Percentiles rank a stretch among this genome's conserved stretches.
Evolutionary conservation across 2,888 invertebrate genomes (phyloP).

Genomic region (Belgica antarctica): DNA sequence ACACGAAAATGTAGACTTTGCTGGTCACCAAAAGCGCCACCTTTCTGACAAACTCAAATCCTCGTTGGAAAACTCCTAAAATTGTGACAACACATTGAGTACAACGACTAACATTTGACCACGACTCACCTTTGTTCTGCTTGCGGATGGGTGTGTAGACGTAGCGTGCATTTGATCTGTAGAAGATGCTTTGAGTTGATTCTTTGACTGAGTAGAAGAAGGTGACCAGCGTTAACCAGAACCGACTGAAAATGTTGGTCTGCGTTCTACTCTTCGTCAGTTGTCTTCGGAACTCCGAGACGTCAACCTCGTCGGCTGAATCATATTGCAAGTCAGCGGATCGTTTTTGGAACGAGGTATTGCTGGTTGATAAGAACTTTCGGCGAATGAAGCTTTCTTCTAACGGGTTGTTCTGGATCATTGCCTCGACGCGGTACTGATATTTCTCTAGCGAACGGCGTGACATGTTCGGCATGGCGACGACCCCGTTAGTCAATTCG

Average conservation of each 20-base stretch:
- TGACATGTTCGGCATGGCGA: constrained; percentile 88
- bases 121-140: neutral
- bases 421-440: constrained; percentile 57
- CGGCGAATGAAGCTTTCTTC: constrained; percentile 52
- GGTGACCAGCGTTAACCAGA: constrained; percentile 20
- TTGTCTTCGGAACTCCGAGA: constrained; percentile 46
- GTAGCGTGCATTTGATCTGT: neutral
- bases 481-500: constrained; percentile 73
- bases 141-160: constrained; percentile 8
- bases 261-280: constrained; percentile 21
- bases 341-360: constrained; percentile 29
- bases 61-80: constrained; percentile 1
- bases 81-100: neutral
- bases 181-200: neutral
- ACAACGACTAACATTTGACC: too few relatives aligned
- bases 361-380: constrained; percentile 56
- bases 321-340: constrained; percentile 50
- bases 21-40: constrained; percentile 2
- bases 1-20: constrained; percentile 47
- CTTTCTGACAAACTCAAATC: neutral
- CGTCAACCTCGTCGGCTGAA: constrained; percentile 53
- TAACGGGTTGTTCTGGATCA: constrained; percentile 51
- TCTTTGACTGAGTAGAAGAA: neutral
- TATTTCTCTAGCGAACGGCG: constrained; percentile 66
- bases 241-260: constrained; percentile 20